Base-by-base conservation (phyloP, 2,797 vertebrate genomes). In the Sternarchorhynchus goeldii region DNA sequence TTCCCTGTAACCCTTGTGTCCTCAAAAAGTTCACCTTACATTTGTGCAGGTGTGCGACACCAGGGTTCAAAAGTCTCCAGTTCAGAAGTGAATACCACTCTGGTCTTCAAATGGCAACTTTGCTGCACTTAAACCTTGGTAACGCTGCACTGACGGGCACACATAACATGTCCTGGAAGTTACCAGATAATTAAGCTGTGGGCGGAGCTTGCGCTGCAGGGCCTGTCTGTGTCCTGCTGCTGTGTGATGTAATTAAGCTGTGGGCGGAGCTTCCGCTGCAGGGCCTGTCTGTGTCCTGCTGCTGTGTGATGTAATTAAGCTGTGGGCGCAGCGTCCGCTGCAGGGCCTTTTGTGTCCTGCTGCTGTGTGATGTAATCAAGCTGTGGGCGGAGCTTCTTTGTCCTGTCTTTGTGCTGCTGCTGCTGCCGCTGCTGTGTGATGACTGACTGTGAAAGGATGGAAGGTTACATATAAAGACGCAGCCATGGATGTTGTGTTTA, bases 321-420 rank as follows among this genome's bases (percentile, higher is more conserved):
- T 58, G 34, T n/a, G 59, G 72, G 36, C 12, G 62, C 20, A 34
- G 53, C 53, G n/a, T 25, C 31, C 25, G 25, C 25, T 25, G 25
- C 25, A 25, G 25, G 25, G 25, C 25, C 25, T 25, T 21, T 12
- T 70, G 29, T 50, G 45, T 50, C 10, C 10, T 14, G 1, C 45
- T 57, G 53, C 50, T 69, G 17, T 70, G 50, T 20, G 68, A 57
- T 70, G 29, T 73, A 73, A 73, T 73, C 50, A 73, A 60, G 10
- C 36, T 58, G 34, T n/a, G 59, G 72, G 36, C 20, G 62, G 34
- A 34, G 53, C 53, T 32, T 25, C 31, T 21, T 12, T 70, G 29
- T 4, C 50, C n/a, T 56, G 68, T 57, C 41, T 45, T 12, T 50
- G 45, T 50, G 45, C 10, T 14, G 1, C 45, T 57, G 50, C 5